These are phyloP conservation scores for Elanoides forficatus DNA, from an alignment of 2,113 vertebrate genomes.

Conservation along the genomic window DNA sequence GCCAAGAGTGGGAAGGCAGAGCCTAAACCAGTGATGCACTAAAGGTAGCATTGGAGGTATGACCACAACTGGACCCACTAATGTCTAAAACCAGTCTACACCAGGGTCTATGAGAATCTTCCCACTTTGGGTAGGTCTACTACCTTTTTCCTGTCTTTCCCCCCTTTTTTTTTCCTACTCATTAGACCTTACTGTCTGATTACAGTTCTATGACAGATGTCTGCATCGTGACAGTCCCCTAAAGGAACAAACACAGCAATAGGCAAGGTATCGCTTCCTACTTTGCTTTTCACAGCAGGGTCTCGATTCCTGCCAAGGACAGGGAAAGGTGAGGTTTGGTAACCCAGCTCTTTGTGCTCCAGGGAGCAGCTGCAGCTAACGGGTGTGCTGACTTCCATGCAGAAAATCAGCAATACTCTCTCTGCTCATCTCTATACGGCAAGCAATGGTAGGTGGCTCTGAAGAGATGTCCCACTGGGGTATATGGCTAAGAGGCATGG, in stretches of 20 bases:
- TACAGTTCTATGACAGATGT: rapidly evolving
- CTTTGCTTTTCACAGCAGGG: neutral
- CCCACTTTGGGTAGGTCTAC: neutral
- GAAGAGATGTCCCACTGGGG: neutral
- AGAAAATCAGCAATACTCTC: neutral
- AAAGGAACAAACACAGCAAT: neutral
- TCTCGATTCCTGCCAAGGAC: neutral
- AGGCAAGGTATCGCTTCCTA: neutral
- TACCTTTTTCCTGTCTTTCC: neutral
- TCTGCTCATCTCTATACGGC: neutral
- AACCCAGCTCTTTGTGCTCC: neutral
- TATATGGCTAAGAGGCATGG: neutral
- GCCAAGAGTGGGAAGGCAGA: neutral
- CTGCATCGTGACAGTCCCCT: too few relatives aligned
- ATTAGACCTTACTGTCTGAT: neutral
- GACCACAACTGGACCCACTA: neutral
- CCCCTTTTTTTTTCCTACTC: rapidly evolving
- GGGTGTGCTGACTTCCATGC: neutral
- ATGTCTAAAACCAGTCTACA: neutral
- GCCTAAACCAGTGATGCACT: neutral
- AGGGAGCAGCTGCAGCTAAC: neutral
- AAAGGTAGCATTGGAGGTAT: neutral
- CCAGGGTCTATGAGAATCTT: rapidly evolving
- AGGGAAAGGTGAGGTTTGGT: neutral
- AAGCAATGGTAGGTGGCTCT: neutral